Percentiles rank a stretch among this genome's conserved stretches.
These are phyloP conservation scores for Rhabdornis inornatus DNA, from an alignment of 2,113 vertebrate genomes.

Conservation along the genomic window DNA sequence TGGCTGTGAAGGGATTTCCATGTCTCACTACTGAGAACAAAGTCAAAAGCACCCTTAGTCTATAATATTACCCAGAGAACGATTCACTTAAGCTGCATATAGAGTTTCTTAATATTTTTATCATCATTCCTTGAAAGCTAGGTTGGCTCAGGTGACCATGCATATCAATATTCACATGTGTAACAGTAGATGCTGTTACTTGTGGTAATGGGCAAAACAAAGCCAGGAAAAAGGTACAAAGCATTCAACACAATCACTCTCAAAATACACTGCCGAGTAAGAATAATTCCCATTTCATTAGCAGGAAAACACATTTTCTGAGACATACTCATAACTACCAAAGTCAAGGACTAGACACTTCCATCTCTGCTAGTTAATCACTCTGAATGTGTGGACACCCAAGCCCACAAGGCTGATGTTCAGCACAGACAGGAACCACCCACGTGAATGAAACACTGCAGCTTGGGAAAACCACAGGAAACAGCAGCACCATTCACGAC, in stretches of 20 bases:
- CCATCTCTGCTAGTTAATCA: neutral
- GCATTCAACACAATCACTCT: neutral
- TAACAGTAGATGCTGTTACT: neutral
- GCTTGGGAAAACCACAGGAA: neutral
- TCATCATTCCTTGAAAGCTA: neutral
- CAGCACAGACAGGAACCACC: neutral
- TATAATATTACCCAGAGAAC: neutral
- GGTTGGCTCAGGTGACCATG: neutral
- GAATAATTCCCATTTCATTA: neutral
- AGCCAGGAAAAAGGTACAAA: neutral
- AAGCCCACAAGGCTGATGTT: neutral
- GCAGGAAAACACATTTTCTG: neutral
- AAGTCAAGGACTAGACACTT: neutral
- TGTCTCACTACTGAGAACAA: accelerated
- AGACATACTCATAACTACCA: neutral
- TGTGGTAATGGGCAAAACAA: neutral
- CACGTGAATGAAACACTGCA: neutral
- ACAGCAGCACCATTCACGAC: neutral
- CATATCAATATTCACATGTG: neutral
- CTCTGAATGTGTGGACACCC: neutral
- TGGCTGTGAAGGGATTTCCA: neutral
- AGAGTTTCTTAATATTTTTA: neutral
- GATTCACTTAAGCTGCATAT: neutral
- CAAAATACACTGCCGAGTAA: neutral
- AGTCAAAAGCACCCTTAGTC: neutral